Conservation (phyloP, 2,888 invertebrate genomes). For the Agrotis exclamationis region DNA sequence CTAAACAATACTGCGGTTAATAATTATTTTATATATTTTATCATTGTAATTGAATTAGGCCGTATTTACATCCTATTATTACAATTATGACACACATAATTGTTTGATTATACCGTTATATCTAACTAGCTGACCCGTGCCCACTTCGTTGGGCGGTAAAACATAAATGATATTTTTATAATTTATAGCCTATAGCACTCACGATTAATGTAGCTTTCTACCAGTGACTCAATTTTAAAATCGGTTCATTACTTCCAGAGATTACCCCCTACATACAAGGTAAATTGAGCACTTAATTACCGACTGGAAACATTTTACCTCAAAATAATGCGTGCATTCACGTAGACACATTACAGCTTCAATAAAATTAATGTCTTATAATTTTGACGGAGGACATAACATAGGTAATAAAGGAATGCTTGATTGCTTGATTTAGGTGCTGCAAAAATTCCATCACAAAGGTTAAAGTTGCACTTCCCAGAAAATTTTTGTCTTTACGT, state of each 20-base stretch:
- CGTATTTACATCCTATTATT: background rate
- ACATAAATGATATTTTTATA: no score
- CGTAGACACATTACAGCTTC: slow-evolving; percentile 4
- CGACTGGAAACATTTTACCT: background rate
- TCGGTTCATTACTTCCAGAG: no score
- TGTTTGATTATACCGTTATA: no score
- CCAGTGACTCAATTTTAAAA: no score
- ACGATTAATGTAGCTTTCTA: no score
- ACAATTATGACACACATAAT: no score
- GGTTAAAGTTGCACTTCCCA: slow-evolving; percentile 39
- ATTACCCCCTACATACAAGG: no score
- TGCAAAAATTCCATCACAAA: slow-evolving; percentile 42
- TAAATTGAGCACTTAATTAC: background rate
- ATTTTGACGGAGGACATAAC: slow-evolving; percentile 12
- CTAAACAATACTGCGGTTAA: slow-evolving; percentile 46
- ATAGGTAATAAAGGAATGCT: slow-evolving; percentile 1
- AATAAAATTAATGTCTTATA: slow-evolving; percentile 23
- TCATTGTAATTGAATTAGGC: background rate
- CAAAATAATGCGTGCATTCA: background rate
- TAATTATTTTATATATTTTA: background rate
- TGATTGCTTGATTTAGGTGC: background rate
- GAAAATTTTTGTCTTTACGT: slow-evolving; percentile 39
- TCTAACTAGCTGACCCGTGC: no score
- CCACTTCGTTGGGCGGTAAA: no score
- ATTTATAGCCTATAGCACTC: no score